Base-by-base conservation (phyloP, 2,797 vertebrate genomes). In the Aldrovandia affinis region DNA sequence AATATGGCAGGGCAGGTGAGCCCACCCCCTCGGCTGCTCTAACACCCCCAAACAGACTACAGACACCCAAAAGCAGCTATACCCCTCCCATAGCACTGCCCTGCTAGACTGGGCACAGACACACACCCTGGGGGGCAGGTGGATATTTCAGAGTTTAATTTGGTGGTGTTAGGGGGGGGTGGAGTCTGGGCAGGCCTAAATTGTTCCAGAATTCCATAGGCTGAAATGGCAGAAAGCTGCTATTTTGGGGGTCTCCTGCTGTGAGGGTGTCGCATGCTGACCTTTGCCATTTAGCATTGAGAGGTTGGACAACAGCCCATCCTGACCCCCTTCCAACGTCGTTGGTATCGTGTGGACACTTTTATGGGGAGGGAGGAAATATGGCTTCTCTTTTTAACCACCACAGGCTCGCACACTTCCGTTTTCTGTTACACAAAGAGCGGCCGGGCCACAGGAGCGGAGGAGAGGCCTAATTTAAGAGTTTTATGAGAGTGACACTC, bases 371-470 rank as follows among this genome's bases (percentile, higher is more conserved):
- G 73, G 82, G 22, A 83, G 82, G 75, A 83, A 61, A 50, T 30
- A 42, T 57, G 36, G 1, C 36, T 36, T 30, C 50, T 55, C 52
- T 57, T 77, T 57, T 44, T 20, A 44, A 44, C 65, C 36, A 20
- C 30, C 33, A 57, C 70, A 47, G 18, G 63, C 81, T 33, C 63
- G 36, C 81, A 55, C 81, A 39, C 28, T 83, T 83, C 82, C 82
- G 25, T 59, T 83, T 83, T 73, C 82, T 78, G 52, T 63, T 36
- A 28, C n/a, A 57, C 78, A 61, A 28, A 25, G 55, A 78, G 22
- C 20, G 61, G 61, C n/a, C 14, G 61, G 47, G 59, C 6, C 15
- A 14, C 5, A 2, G 15, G 65, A n/a, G 25, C n/a, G 59, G 28
- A 5, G 5, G 63, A 10, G 30, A 65, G 63, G 63, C 63, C 63